These are phyloP conservation scores for Actenoides lindsayi DNA, from an alignment of 2,113 vertebrate genomes.

Conservation along the genomic window DNA sequence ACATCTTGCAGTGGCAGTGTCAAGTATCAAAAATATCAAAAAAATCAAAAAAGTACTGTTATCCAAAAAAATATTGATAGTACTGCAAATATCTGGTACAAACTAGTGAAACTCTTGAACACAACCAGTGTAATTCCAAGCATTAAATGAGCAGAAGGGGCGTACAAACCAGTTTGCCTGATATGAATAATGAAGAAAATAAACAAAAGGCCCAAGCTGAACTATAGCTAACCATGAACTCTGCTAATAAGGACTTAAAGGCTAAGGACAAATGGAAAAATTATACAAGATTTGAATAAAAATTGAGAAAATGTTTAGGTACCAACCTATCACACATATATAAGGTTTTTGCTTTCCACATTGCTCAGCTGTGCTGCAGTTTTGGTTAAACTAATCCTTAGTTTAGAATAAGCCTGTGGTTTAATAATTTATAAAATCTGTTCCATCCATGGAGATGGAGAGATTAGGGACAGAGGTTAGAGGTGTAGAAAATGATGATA, in stretches of 20 bases:
- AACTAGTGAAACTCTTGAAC: background rate
- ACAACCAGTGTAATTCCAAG: background rate
- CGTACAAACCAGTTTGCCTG: background rate
- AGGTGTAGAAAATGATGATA: background rate
- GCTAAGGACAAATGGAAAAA: background rate
- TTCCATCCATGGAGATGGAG: background rate
- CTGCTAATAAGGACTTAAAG: background rate
- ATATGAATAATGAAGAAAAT: background rate
- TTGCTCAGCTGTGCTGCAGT: background rate
- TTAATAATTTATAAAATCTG: background rate
- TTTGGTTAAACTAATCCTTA: background rate
- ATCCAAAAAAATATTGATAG: background rate
- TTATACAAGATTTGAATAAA: background rate
- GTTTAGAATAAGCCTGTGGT: background rate
- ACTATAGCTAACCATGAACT: background rate
- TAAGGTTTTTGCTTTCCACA: background rate
- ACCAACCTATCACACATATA: background rate
- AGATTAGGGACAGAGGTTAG: background rate
- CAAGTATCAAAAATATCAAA: background rate
- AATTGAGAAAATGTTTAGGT: background rate
- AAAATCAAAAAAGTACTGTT: background rate
- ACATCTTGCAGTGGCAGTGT: background rate
- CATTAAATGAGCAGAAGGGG: background rate
- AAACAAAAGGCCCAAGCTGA: background rate
- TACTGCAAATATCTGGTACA: background rate